phyloP scores from a whole-genome alignment of 2,113 vertebrate species.

The Notarius quadriscutis region DNA sequence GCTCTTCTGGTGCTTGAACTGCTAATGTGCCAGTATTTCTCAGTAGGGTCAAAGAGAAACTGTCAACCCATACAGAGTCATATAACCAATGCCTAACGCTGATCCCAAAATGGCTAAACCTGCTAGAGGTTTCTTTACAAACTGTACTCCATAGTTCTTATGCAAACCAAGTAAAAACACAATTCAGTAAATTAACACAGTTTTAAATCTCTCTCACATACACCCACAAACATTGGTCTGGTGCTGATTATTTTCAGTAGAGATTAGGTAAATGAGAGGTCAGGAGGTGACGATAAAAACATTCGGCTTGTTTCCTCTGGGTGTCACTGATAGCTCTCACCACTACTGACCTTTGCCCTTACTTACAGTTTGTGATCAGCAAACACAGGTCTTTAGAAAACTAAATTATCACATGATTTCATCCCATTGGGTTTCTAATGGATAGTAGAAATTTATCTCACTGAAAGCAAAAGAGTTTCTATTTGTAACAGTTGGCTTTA shows the following conservation, averaged over 20 bases:
- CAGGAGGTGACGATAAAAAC: constrained; percentile 70
- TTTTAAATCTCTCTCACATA: constrained; percentile 19
- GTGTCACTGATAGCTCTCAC: constrained; percentile 70
- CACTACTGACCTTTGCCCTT: constrained; percentile 67
- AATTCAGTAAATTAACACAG: background rate
- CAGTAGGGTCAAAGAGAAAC: constrained; percentile 27
- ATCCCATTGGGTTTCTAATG: constrained; percentile 42
- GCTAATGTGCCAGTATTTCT: constrained; percentile 36
- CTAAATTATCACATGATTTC: constrained; percentile 62
- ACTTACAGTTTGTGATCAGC: constrained; percentile 66
- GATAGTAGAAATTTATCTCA: constrained; percentile 59
- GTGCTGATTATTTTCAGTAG: constrained; percentile 63
- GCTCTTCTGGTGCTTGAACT: background rate
- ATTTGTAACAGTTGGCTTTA: constrained; percentile 67
- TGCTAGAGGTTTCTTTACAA: constrained; percentile 36
- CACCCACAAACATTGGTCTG: constrained; percentile 47
- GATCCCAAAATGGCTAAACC: constrained; percentile 38
- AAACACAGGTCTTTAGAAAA: constrained; percentile 62
- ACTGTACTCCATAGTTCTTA: background rate
- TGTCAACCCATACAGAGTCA: constrained; percentile 22
- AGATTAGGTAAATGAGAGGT: constrained; percentile 75
- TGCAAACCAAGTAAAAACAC: constrained; percentile 23
- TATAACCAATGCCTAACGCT: constrained; percentile 7
- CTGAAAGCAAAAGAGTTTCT: constrained; percentile 62
- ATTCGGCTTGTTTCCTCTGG: constrained; percentile 65